Conservation (phyloP, 2,113 vertebrate species). For the Neodon shergylaensis region DNA sequence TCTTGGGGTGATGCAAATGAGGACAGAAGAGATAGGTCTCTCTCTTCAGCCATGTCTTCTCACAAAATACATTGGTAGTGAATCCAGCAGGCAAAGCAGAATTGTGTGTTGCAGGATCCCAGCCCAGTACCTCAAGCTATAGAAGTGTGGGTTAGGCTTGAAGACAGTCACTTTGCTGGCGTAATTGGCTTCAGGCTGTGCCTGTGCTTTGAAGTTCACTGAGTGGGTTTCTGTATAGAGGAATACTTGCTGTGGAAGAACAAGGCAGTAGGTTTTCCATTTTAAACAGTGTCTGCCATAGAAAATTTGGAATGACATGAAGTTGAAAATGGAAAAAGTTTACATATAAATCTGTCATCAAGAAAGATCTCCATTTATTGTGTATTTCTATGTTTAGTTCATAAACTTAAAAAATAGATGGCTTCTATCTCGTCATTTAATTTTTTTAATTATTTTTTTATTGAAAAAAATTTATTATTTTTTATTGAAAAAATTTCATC, state of each 20-base stretch:
- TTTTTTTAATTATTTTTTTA: background rate
- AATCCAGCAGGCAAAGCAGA: background rate
- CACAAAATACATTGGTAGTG: background rate
- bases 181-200: background rate
- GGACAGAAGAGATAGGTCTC: background rate
- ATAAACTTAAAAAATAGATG: background rate
- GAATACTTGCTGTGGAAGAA: constrained; percentile 1
- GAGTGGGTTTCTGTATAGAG: background rate
- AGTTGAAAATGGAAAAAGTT: background rate
- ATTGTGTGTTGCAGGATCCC: background rate
- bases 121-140: background rate
- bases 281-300: background rate
- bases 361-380: background rate
- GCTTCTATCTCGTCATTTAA: background rate
- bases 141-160: background rate
- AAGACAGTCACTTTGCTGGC: background rate
- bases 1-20: background rate
- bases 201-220: background rate
- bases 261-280: background rate
- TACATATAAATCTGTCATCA: background rate
- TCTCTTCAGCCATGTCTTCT: background rate
- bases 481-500: no score
- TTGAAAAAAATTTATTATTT: no score
- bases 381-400: background rate
- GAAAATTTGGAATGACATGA: background rate